Conservation (phyloP, 2,113 vertebrate genomes). For the Anarrhichthys ocellatus region DNA sequence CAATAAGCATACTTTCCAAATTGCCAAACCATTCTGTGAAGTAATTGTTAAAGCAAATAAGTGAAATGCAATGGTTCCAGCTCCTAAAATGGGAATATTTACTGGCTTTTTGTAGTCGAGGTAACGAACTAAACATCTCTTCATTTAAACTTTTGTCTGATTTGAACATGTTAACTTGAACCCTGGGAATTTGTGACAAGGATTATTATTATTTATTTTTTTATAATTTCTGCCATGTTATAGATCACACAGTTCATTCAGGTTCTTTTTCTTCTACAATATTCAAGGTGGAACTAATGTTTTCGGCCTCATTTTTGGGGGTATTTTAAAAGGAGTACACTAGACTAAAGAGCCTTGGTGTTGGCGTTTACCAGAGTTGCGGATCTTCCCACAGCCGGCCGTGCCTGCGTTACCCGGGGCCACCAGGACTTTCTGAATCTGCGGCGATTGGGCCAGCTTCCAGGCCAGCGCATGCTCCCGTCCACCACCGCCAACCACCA, state of each 20-base stretch:
- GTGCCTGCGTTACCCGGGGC: constrained; percentile 92
- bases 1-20: not conserved
- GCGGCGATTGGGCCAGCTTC: constrained; percentile 90
- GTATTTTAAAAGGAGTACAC: not conserved
- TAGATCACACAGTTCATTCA: too few species aligned
- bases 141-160: too few species aligned
- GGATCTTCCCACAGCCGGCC: constrained; percentile 84
- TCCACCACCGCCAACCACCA: constrained; percentile 91
- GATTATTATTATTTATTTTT: too few species aligned
- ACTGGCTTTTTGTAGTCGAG: too few species aligned
- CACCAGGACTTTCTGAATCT: constrained; percentile 88
- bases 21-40: not conserved
- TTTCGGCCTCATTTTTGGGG: not conserved
- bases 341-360: too few species aligned
- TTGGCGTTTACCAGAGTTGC: constrained; percentile 85
- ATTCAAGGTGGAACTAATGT: not conserved
- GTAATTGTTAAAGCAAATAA: not conserved
- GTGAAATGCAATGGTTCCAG: not conserved
- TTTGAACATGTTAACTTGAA: too few species aligned
- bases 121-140: too few species aligned
- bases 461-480: constrained; percentile 92
- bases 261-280: too few species aligned
- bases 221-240: too few species aligned
- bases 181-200: too few species aligned
- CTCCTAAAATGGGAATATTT: too few species aligned